Base-by-base conservation (phyloP, 2,888 invertebrate species). In the Amblyteles armatorius region DNA sequence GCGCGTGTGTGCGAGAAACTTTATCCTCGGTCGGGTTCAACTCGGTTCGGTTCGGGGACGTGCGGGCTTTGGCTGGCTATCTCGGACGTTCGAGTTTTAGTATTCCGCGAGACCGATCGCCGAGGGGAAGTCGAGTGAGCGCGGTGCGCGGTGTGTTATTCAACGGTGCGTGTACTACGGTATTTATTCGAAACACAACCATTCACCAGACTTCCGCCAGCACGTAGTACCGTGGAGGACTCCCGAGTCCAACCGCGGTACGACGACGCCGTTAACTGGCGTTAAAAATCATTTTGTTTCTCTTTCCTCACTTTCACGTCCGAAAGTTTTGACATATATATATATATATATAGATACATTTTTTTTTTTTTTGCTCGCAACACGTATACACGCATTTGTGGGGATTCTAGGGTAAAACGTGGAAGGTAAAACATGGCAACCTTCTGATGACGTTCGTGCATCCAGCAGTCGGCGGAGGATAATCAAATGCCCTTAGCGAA, bases 381-480 rank as follows among this genome's bases (percentile, higher is more conserved):
- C 29, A 19, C 52, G 71, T 77, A 77, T 72, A 52, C 57, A 71
- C 79, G 73, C 65, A 40, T 63, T 74, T 16, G 78, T 65, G 74
- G 82, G 65, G 73, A 79, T 85, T 87, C 79, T 76, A 83, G 77
- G 73, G 88, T 78, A 84, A 89, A 89, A 63, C 91, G 92, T 91
- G 91, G 92, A 91, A 91, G 90, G 88, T 88, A 90, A 91, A 93
- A 92, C 89, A 93, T 93, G 93, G 92, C 93, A 89, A 90, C 92
- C 89, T 89, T 89, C 89, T 93, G 91, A 90, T 93, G 92, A 92
- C 92, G 93, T 93, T 91, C 88, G 88, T 90, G 33, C 83, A 82
- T 86, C 82, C 88, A 78, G 71, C 55, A 81, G 72, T 88, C 87
- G 19, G 85, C 86, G 83, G 81, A 88, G 87, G 86, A 79, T 65